Evolutionary conservation across 2,113 vertebrate genomes (phyloP), one percentile per base, ranked within the genome.

Genomic region (Micromys minutus): DNA sequence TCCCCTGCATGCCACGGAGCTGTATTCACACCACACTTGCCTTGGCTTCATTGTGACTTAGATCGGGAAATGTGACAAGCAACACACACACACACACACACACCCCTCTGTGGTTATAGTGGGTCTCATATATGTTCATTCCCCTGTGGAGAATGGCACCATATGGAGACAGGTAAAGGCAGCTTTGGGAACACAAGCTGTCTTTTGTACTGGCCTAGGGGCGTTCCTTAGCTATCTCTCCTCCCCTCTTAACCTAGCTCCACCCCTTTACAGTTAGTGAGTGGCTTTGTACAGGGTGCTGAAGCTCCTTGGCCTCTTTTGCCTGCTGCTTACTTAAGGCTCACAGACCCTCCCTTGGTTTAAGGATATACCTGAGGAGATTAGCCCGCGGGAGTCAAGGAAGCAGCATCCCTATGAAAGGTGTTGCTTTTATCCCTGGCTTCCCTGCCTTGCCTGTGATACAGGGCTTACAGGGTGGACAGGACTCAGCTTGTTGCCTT

Each of bases 71-170:
- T 17, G 7, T 8, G 93, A 91, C 42, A 71, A 75, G 69, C 7
- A 19, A 71, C 15, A 8, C 31, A 50, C 63, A 34, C 65, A 5
- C 61, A 26, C 24, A 10, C 31, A 67, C 63, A 15, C 63, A 75
- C 22, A 7, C 36, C 15, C 34, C 89, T 91, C 63, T 76, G 74
- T 91, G 95, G 92, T 95, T 95, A 93, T 9, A 63, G 69, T n/a
- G 75, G 45, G 36, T 91, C 55, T 86, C 79, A 89, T 24, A 36
- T 0, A 50, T 59, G 0, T 61, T 72, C 52, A 59, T 36, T 52
- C 8, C 34, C 15, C 50, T 79, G 9, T 19, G 61, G 88, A 95
- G 91, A 47, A 34, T 93, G 71, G 69, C 17, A 16, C 13, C 36
- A 92, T 77, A 85, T 85, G 19, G 87, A n/a, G 89, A 76, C 17